A percentile compares a stretch with the other conserved stretches of the same genome.
Evolutionary conservation across 2,888 invertebrate species (phyloP).

Genomic region (Pristionchus mayeri): DNA sequence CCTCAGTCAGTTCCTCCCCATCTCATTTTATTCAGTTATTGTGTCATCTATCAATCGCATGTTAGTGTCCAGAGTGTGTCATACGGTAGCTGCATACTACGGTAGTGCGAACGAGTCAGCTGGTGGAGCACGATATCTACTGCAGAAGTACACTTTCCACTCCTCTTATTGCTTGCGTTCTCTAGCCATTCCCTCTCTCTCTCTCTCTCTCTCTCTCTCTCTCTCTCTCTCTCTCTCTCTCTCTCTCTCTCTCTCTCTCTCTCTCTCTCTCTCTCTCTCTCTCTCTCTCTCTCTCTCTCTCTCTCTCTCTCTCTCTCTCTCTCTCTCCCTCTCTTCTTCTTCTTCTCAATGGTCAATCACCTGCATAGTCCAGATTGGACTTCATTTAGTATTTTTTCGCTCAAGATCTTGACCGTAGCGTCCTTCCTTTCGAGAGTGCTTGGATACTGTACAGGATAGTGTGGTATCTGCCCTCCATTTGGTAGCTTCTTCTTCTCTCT

Average conservation of each 20-base stretch:
- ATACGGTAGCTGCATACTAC: not conserved
- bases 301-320: too few relatives aligned
- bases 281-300: too few relatives aligned
- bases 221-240: too few relatives aligned
- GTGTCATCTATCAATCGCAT: constrained; percentile 26
- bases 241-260: too few relatives aligned
- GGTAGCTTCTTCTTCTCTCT: constrained; percentile 6
- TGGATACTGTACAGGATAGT: not conserved
- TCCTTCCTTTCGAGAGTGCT: not conserved
- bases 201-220: too few relatives aligned
- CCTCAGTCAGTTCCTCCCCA: constrained; percentile 81
- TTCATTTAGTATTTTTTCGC: not conserved
- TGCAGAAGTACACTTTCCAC: not conserved
- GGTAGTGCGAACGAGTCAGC: not conserved
- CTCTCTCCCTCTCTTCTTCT: not conserved
- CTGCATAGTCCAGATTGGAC: constrained; percentile 20
- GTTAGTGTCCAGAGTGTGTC: constrained; percentile 3
- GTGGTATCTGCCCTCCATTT: not conserved
- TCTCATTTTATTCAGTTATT: not conserved
- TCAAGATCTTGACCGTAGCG: not conserved
- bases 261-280: too few relatives aligned
- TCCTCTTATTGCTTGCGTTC: too few relatives aligned
- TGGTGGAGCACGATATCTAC: not conserved
- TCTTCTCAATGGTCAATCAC: not conserved
- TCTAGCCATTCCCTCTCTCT: too few relatives aligned